Evolutionary conservation across 2,113 vertebrate genomes (phyloP).

Genomic region (Sciurus niger): DNA sequence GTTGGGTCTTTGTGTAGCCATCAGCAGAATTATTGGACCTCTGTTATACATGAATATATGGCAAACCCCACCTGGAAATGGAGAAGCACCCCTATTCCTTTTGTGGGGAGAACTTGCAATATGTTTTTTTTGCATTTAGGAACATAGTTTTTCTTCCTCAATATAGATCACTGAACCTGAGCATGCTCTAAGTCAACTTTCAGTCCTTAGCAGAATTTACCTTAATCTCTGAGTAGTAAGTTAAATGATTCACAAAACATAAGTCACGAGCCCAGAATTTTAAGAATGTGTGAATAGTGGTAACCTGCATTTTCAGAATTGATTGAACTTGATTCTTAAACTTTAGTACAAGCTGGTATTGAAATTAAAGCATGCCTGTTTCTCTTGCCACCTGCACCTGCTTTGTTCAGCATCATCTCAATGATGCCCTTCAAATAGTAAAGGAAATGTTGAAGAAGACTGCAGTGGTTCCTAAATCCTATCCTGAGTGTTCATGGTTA

Average conservation of each 20-base stretch:
- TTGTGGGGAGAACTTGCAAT: neutral
- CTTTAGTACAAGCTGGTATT: neutral
- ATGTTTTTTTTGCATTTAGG: neutral
- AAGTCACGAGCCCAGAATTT: conserved; percentile 93
- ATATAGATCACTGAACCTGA: neutral
- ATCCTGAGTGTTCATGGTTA: neutral
- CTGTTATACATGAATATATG: neutral
- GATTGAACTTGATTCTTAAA: conserved; percentile 58
- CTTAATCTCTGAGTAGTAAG: conserved; percentile 99
- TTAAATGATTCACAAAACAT: conserved; percentile 95
- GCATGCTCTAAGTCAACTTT: conserved; percentile 99
- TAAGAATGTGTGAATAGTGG: conserved; percentile 87
- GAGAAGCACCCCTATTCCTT: neutral
- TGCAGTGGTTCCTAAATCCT: no score
- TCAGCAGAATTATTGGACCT: neutral
- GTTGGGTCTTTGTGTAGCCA: neutral
- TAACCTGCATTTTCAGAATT: conserved; percentile 78
- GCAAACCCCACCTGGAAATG: neutral
- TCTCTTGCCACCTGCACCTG: neutral
- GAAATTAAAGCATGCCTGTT: no score
- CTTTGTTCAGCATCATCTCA: neutral
- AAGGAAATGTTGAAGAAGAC: neutral
- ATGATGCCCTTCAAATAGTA: neutral
- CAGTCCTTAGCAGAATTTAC: conserved; percentile 99
- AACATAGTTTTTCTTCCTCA: neutral